Base-by-base conservation (phyloP, 2,113 vertebrate genomes). In the Carassius auratus region DNA sequence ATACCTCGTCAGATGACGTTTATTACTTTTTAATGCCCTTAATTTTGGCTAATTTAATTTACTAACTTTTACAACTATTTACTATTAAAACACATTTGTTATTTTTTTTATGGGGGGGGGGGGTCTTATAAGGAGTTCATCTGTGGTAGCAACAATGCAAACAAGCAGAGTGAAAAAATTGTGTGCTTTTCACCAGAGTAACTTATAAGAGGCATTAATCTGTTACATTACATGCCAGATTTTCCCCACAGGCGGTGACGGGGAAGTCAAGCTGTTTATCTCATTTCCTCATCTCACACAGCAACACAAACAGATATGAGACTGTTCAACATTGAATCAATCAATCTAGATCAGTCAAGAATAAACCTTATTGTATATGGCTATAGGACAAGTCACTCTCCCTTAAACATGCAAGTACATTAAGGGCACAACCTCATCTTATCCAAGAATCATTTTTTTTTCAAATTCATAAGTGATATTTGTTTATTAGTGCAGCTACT, bases 261-360 rank as follows among this genome's bases (percentile, higher is more conserved):
- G 48, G 8, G 36, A 21, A 8, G 48, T n/a, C 19, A 14, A 30
- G 57, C 21, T 38, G 19, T 6, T 23, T n/a, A 52, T 76, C 42
- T 33, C 38, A 77, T n/a, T 75, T 19, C 14, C 42, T 52, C 71
- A 52, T 85, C n/a, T 50, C 45, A 38, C 75, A 85, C 15, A 55
- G 78, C 7, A 48, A 48, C 14, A 62, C 59, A 80, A 80, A 64
- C 45, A 57, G 36, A 23, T 21, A 55, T 38, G 61, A 69, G 38
- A 48, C 30, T 80, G 38, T 42, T 13, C 21, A 45, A 79, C 30
- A 62, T 9, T 7, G 1, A 79, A 61, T 61, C 33, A 61, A 15
- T 42, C 33, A 61, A 23, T 64, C 38, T 80, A 64, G 36, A 42
- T 42, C 55, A 79, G 55, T 4, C 21, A 12, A 78, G 5, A 14